Evolutionary conservation across 2,888 invertebrate genomes (phyloP).

Genomic region (Dolichomitus sp.): DNA sequence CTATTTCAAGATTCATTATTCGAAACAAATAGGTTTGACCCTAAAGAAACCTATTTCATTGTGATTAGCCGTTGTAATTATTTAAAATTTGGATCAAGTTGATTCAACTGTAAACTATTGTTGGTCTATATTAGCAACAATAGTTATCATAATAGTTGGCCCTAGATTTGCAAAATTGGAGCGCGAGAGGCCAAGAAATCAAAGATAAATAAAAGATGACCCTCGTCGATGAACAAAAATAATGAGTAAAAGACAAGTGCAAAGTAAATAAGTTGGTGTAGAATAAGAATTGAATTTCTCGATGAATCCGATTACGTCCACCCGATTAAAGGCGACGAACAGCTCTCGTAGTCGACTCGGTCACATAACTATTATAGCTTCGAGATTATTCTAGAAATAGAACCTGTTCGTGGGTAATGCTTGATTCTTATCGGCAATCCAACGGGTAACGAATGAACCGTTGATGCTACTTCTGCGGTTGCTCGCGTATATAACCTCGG

Average conservation of each 20-base stretch:
- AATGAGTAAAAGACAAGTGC: constrained; percentile 33
- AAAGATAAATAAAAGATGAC: background rate
- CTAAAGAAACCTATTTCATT: no score
- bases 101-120: no score
- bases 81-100: no score
- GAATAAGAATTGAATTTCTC: constrained; percentile 66
- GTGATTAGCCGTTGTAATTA: no score
- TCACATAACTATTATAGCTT: constrained; percentile 16
- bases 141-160: no score
- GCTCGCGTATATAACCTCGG: constrained; percentile 5
- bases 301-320: constrained; percentile 64
- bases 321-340: constrained; percentile 62
- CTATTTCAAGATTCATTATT: no score
- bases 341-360: constrained; percentile 15
- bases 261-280: constrained; percentile 21
- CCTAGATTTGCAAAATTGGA: background rate
- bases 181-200: background rate
- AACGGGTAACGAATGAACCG: constrained; percentile 45
- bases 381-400: constrained; percentile 67
- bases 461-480: constrained; percentile 19
- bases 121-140: no score
- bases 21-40: no score
- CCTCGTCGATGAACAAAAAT: constrained; percentile 28
- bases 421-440: constrained; percentile 56
- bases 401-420: constrained; percentile 58